Evolutionary conservation across 2,797 vertebrate species (phyloP), one percentile per base, ranked within the genome.

Genomic region (Novumbra hubbsi): DNA sequence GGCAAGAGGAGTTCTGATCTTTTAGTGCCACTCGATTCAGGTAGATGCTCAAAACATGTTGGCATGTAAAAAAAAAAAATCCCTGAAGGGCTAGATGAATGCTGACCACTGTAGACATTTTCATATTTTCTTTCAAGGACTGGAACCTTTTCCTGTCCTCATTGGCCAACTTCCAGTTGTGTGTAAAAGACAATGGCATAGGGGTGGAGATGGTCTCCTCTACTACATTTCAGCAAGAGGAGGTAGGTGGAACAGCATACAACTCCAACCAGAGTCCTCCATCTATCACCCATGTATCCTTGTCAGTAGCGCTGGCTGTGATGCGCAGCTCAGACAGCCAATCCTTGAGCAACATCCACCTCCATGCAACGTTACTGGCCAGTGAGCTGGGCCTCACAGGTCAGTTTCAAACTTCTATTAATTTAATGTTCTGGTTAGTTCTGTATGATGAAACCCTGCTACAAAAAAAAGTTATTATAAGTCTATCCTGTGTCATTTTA

Each of bases 91-190:
- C 21, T 57, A 55, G 55, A 57, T 57, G 55, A 57, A 1, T 57
- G 55, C 55, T 21, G 16, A 32, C 34, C 1, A 50, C 21, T 60
- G 5, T 32, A 27, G 15, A 19, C n/a, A n/a, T n/a, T n/a, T 45
- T 2, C 32, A 32, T 69, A 49, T 76, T 65, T 73, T 34, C 5
- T 66, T 74, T 50, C 28, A 65, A 95, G 94, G 93, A 94, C 85
- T 94, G 94, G 94, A 94, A 94, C 78, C 71, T 69, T 75, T 68
- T 95, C 41, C 81, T 95, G 28, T 85, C 76, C 0, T 89, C 93
- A 15, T 73, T 95, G 48, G 87, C 93, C 28, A 71, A 79, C 48
- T 79, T 92, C 27, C 81, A 86, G 34, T 86, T 94, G 70, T 95
- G 94, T 83, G 48, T 70, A 7, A 86, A 78, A 70, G 69, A 62